These are phyloP conservation scores for Sphaeridia pumilis DNA, from an alignment of 2,888 invertebrate species.

Conservation along the genomic window DNA sequence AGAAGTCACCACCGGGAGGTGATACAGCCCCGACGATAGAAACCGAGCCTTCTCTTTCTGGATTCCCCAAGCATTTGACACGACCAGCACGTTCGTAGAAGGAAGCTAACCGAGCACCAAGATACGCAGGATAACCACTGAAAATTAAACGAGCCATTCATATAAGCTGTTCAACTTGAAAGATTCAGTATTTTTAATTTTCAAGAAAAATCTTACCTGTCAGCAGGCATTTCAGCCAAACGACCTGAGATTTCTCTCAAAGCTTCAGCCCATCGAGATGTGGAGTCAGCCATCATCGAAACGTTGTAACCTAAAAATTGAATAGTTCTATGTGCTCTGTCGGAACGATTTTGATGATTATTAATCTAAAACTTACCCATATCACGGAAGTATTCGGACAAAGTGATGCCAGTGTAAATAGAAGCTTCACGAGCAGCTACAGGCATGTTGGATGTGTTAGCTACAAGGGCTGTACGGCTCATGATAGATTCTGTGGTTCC, in stretches of 20 bases:
- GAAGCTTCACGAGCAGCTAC: constrained; percentile 99
- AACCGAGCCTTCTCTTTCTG: constrained; percentile 95
- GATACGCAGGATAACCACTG: constrained; percentile 96
- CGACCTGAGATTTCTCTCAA: constrained; percentile 98
- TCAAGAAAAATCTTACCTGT: too few species aligned
- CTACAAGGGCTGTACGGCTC: constrained; percentile 98
- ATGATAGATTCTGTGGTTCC: constrained; percentile 96
- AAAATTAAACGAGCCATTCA: too few species aligned
- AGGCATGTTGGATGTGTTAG: constrained; percentile 99
- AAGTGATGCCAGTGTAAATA: constrained; percentile 97
- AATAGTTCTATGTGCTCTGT: too few species aligned
- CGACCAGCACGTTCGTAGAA: constrained; percentile 99
- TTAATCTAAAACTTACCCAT: too few species aligned
- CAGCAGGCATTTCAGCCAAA: constrained; percentile 99
- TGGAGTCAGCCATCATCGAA: constrained; percentile 99
- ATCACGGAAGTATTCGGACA: constrained; percentile 94
- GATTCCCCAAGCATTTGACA: constrained; percentile 93
- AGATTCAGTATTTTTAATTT: too few species aligned
- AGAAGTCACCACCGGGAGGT: constrained; percentile 99
- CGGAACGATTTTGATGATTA: too few species aligned
- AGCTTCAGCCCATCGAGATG: constrained; percentile 99
- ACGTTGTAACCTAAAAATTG: constrained; percentile 99
- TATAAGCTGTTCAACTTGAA: too few species aligned
- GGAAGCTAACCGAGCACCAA: constrained; percentile 93
- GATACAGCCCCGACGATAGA: constrained; percentile 99